phyloP scores from a whole-genome alignment of 2,888 invertebrate species.

The Acleris laterana region DNA sequence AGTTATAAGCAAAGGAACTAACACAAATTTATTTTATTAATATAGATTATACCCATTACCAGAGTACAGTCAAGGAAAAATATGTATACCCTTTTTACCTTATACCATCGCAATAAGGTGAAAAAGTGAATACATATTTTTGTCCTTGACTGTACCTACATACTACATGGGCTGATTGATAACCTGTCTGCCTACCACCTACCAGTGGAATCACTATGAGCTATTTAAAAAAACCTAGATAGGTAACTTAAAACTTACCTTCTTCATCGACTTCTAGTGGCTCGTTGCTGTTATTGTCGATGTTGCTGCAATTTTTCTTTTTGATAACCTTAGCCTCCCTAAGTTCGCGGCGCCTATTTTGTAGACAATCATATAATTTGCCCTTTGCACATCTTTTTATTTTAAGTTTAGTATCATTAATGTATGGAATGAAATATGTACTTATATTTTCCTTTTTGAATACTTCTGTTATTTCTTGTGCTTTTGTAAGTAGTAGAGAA shows the following conservation, averaged over 20 bases:
- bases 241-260: no score
- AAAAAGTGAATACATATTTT: not conserved
- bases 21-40: no score
- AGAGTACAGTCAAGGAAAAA: not conserved
- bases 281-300: constrained; percentile 21
- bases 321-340: constrained; percentile 12
- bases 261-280: constrained; percentile 6
- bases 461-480: constrained; percentile 26
- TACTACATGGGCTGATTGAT: constrained; percentile 4
- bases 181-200: constrained; percentile 4
- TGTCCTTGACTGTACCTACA: no score
- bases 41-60: not conserved
- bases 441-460: constrained; percentile 32
- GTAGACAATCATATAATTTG: constrained; percentile 25
- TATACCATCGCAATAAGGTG: not conserved
- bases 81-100: not conserved
- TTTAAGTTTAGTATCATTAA: constrained; percentile 30
- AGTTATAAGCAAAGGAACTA: no score
- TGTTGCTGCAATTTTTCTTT: not conserved
- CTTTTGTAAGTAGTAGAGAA: constrained; percentile 10
- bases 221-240: no score
- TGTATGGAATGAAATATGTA: constrained; percentile 34
- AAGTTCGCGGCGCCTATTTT: constrained; percentile 24
- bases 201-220: constrained; percentile 1
- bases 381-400: constrained; percentile 24